A percentile compares a stretch with the other conserved stretches of the same genome.
Conservation (phyloP, 53 echinoderm and acorn worm species). For the Holothuria leucospilota region DNA sequence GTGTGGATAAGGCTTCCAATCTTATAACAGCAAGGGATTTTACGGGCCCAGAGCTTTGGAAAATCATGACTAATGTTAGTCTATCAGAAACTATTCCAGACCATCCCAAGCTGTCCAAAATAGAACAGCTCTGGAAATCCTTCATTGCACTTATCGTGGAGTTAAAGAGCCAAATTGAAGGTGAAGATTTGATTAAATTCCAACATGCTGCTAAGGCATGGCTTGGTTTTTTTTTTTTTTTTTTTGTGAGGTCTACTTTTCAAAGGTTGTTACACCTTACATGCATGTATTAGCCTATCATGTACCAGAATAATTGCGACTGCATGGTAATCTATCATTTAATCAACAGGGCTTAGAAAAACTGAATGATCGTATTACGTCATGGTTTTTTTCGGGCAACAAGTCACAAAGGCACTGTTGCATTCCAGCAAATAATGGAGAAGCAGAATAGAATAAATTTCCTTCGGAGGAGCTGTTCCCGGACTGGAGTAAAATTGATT, state of each 20-base stretch:
- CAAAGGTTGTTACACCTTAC: constrained; percentile 58
- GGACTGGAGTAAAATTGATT: background rate
- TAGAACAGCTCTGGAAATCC: background rate
- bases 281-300: constrained; percentile 51
- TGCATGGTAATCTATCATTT: constrained; percentile 47
- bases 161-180: background rate
- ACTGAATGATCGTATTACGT: constrained; percentile 38
- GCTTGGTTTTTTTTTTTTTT: too few relatives aligned
- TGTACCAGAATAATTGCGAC: constrained; percentile 8
- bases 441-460: constrained; percentile 50
- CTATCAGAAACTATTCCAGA: background rate
- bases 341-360: constrained; percentile 56
- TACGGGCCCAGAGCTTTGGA: constrained; percentile 26
- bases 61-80: background rate
- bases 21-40: background rate
- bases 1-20: constrained; percentile 4
- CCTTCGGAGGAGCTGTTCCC: background rate
- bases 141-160: background rate
- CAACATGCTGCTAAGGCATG: constrained; percentile 9
- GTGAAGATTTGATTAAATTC: constrained; percentile 1
- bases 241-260: constrained; percentile 37
- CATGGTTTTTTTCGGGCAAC: constrained; percentile 40
- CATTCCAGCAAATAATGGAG: constrained; percentile 50
- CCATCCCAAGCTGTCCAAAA: background rate
- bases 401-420: constrained; percentile 33